Evolutionary conservation across 35 echinoderm and acorn worm genomes (phyloP).

Genomic region (Lytechinus pictus): DNA sequence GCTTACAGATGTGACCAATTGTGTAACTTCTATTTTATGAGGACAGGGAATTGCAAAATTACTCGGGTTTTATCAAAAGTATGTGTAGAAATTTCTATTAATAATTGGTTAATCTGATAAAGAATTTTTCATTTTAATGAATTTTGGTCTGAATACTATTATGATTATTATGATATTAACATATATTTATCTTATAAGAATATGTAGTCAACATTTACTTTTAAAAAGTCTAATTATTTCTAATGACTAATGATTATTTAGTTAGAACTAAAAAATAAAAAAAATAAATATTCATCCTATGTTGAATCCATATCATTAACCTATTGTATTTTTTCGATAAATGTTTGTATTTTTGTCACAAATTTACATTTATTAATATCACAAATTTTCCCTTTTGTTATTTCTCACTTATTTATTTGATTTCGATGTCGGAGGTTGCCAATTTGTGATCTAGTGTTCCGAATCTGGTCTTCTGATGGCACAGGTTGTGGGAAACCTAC

Average conservation of each 20-base stretch:
- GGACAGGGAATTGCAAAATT: not conserved
- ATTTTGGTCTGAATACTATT: too few relatives aligned
- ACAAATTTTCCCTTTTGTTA: not conserved
- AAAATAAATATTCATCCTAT: not conserved
- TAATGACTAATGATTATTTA: too few relatives aligned
- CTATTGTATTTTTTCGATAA: not conserved
- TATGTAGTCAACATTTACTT: too few relatives aligned
- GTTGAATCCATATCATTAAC: not conserved
- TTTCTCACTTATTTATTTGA: not conserved
- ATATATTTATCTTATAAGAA: too few relatives aligned
- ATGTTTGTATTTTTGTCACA: not conserved
- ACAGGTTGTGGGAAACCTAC: slow-evolving; percentile 45
- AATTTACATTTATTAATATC: not conserved
- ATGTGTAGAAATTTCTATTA: not conserved
- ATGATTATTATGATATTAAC: too few relatives aligned
- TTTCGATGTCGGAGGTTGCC: not conserved
- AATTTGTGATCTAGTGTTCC: slow-evolving; percentile 27
- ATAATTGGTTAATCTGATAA: not conserved
- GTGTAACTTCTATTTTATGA: not conserved
- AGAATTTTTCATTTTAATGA: not conserved
- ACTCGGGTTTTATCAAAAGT: not conserved
- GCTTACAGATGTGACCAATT: not conserved
- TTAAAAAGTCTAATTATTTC: too few relatives aligned
- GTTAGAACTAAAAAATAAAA: too few relatives aligned
- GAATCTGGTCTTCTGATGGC: slow-evolving; percentile 52